These are phyloP conservation scores for Amaurobius ferox DNA, from an alignment of 2,888 invertebrate species.

Conservation along the genomic window DNA sequence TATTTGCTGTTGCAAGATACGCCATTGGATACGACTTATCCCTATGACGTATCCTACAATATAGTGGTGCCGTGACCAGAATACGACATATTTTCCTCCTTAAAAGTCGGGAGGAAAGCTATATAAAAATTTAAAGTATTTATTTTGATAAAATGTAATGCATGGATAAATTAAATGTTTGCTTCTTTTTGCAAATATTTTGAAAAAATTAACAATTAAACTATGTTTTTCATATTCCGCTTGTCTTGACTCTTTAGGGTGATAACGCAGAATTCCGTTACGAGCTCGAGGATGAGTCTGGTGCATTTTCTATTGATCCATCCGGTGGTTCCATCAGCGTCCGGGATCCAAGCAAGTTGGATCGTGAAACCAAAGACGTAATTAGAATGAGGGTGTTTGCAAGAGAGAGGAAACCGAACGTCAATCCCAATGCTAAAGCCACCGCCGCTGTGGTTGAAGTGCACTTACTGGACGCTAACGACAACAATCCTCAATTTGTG, in stretches of 20 bases:
- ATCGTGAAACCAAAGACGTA: conserved; percentile 86
- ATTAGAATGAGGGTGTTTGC: conserved; percentile 84
- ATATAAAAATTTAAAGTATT: too few species aligned
- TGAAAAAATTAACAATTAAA: too few species aligned
- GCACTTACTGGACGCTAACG: conserved; percentile 84
- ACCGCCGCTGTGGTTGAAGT: conserved; percentile 84
- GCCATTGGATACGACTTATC: too few species aligned
- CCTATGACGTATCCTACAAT: too few species aligned
- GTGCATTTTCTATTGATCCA: conserved; percentile 88
- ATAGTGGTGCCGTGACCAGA: too few species aligned
- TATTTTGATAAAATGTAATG: too few species aligned
- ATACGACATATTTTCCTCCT: too few species aligned
- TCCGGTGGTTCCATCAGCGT: conserved; percentile 92
- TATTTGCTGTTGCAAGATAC: too few species aligned
- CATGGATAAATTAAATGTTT: too few species aligned
- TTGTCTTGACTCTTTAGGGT: conserved; percentile 78
- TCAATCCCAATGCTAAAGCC: conserved; percentile 79
- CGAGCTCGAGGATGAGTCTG: conserved; percentile 84
- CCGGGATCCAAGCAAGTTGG: conserved; percentile 84
- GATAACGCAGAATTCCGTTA: conserved; percentile 91
- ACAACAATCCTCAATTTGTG: conserved; percentile 91
- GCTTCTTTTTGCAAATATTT: too few species aligned
- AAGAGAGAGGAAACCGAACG: conserved; percentile 84
- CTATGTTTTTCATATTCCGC: too few species aligned
- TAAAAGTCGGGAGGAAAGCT: too few species aligned